Conservation (phyloP, 1,140 invertebrate genomes). For the Panonychus citri region DNA sequence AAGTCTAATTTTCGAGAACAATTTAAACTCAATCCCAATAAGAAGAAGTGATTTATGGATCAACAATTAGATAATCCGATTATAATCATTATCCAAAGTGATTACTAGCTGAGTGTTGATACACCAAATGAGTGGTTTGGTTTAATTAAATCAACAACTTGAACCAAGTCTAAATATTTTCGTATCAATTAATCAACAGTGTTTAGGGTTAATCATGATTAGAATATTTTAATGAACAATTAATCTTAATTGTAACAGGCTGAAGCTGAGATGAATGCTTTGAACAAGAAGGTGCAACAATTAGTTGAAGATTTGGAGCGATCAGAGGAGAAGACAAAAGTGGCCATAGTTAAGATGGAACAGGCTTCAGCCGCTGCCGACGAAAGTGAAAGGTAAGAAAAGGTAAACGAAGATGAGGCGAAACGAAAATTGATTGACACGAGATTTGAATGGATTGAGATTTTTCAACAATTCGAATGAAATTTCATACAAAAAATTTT, state of each 20-base stretch:
- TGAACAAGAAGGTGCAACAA: slow-evolving; percentile 91
- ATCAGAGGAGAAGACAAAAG: slow-evolving; percentile 46
- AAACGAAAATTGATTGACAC: not conserved
- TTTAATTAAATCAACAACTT: too few relatives aligned
- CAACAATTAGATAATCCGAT: not conserved
- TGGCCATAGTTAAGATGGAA: slow-evolving; percentile 67
- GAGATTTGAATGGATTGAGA: too few relatives aligned
- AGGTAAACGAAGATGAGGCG: not conserved
- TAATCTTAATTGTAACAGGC: slow-evolving; percentile 15
- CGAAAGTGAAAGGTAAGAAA: slow-evolving; percentile 89
- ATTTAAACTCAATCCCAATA: not conserved
- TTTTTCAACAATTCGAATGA: too few relatives aligned
- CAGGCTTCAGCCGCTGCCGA: slow-evolving; percentile 96
- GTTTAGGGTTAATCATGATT: not conserved
- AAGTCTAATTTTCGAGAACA: slow-evolving; percentile 29
- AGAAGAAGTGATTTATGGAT: too few relatives aligned
- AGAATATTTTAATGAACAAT: not conserved
- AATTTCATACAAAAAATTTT: too few relatives aligned
- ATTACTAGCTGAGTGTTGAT: too few relatives aligned
- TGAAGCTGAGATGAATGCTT: slow-evolving; percentile 26
- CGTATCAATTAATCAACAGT: too few relatives aligned
- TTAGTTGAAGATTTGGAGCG: slow-evolving; percentile 52
- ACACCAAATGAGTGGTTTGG: too few relatives aligned
- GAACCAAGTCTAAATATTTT: too few relatives aligned
- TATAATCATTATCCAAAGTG: not conserved